Conservation (phyloP, 1,140 invertebrate species). For the Bombus pascuorum region DNA sequence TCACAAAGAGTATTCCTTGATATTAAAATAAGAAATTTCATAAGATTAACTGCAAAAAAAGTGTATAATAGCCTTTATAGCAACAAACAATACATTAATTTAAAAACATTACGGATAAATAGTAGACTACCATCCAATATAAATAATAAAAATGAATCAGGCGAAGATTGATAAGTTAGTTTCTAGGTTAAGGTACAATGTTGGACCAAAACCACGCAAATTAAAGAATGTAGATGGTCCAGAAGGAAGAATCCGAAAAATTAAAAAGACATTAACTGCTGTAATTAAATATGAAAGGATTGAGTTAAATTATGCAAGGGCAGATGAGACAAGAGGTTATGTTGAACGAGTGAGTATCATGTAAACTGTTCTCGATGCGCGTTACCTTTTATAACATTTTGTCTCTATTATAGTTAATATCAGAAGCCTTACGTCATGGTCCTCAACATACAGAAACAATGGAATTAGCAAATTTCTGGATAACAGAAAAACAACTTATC, state of each 20-base stretch:
- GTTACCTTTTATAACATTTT: neutral
- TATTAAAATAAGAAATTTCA: neutral
- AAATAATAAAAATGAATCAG: constrained; percentile 86
- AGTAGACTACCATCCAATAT: neutral
- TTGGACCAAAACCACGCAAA: constrained; percentile 83
- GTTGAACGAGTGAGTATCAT: constrained; percentile 88
- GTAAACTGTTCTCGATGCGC: neutral
- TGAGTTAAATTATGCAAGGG: constrained; percentile 89
- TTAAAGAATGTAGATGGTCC: constrained; percentile 88
- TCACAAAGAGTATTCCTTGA: neutral
- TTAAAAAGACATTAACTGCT: constrained; percentile 92
- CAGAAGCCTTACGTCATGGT: constrained; percentile 93
- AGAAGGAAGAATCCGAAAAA: constrained; percentile 88
- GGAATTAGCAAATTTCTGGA: constrained; percentile 94
- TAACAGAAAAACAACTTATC: constrained; percentile 93
- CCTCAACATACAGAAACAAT: constrained; percentile 92
- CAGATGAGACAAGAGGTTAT: constrained; percentile 94
- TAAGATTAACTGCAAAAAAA: no score
- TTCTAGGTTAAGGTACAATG: constrained; percentile 87
- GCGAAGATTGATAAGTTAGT: constrained; percentile 88
- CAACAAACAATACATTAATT: neutral
- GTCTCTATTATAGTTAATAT: constrained; percentile 89
- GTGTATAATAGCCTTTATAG: neutral
- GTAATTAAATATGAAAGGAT: constrained; percentile 95
- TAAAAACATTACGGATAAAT: neutral